Conservation (phyloP, 1,140 invertebrate genomes). For the Solenopsis invicta region DNA sequence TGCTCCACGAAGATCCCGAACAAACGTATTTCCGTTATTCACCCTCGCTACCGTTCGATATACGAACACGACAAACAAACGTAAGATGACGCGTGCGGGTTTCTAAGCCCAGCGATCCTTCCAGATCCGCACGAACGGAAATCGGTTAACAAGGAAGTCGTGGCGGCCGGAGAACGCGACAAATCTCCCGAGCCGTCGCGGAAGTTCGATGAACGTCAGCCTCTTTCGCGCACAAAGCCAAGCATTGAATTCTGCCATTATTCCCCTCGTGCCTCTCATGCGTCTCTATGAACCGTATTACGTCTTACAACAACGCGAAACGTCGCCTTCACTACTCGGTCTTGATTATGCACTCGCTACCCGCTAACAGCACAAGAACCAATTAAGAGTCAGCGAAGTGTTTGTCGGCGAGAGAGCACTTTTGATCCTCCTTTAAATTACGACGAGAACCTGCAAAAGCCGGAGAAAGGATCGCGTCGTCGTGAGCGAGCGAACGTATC, state of each 20-base stretch:
- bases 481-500: constrained; percentile 10
- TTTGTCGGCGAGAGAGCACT: constrained; percentile 28
- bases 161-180: constrained; percentile 17
- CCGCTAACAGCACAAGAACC: constrained; percentile 26
- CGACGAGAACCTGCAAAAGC: constrained; percentile 34
- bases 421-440: constrained; percentile 57
- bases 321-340: constrained; percentile 33
- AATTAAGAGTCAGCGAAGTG: constrained; percentile 44
- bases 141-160: constrained; percentile 34
- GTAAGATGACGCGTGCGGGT: neutral
- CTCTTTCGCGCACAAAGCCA: constrained; percentile 30
- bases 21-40: neutral
- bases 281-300: constrained; percentile 42
- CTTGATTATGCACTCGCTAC: constrained; percentile 49
- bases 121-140: constrained; percentile 3
- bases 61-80: neutral
- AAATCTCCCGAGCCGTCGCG: constrained; percentile 5
- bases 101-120: constrained; percentile 7
- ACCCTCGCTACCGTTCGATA: neutral
- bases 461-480: constrained; percentile 36
- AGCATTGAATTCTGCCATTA: constrained; percentile 1
- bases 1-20: neutral
- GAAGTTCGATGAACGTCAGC: constrained; percentile 46
- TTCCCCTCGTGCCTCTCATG: neutral
- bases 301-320: constrained; percentile 33